Percentiles rank a stretch among this genome's conserved stretches.
Evolutionary conservation across 2,888 invertebrate species (phyloP).

Genomic region (Apomyelois bistriatella): DNA sequence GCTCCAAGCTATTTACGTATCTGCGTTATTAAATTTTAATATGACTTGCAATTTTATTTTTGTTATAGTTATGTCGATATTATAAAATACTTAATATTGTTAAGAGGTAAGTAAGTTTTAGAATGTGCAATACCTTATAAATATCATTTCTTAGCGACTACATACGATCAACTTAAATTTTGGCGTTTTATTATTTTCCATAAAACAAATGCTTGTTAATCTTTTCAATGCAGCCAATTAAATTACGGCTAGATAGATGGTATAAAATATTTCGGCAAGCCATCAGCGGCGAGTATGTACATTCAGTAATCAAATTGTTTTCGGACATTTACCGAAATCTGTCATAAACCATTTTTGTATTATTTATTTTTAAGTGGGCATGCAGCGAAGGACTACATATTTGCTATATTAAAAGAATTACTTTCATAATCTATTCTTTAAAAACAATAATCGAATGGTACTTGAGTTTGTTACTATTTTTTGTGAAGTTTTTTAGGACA

Average conservation of each 20-base stretch:
- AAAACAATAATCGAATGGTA: too few species aligned
- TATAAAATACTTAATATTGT: slow-evolving; percentile 1
- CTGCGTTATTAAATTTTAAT: slow-evolving; percentile 13
- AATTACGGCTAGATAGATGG: neutral
- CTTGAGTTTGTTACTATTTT: too few species aligned
- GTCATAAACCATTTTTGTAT: neutral
- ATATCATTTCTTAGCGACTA: neutral
- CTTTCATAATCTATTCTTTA: too few species aligned
- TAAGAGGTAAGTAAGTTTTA: slow-evolving; percentile 9
- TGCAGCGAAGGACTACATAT: neutral
- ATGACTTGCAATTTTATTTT: slow-evolving; percentile 19
- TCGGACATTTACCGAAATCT: neutral
- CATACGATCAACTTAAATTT: neutral
- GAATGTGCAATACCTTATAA: slow-evolving; percentile 8
- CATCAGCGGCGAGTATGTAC: neutral
- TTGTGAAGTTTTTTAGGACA: too few species aligned
- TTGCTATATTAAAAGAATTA: neutral
- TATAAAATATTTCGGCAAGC: neutral
- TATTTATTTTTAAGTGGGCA: neutral
- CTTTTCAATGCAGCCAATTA: too few species aligned
- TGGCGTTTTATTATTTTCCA: neutral
- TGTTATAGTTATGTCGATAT: slow-evolving; percentile 14
- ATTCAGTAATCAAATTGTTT: neutral
- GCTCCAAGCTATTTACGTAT: slow-evolving; percentile 13
- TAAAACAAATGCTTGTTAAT: too few species aligned